These are phyloP conservation scores for fruit fly (Drosophila melanogaster) DNA, from an alignment of 1,140 invertebrate species.

Conservation along the genomic window Release_6_plus_ISO1_MT NT_037436.4:1130001-1130500, in stretches of 20 bases:
- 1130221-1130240: conserved; percentile 61
- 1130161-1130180: conserved; percentile 66
- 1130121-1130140: conserved; percentile 43
- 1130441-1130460: conserved; percentile 40
- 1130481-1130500: too few species aligned
- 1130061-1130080: not conserved
- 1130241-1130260: conserved; percentile 65
- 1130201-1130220: not conserved
- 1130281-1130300: conserved; percentile 7
- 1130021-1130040: conserved; percentile 84
- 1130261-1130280: conserved; percentile 63
- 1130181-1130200: conserved; percentile 25
- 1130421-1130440: conserved; percentile 36
- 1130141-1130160: conserved; percentile 44
- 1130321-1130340: conserved; percentile 83
- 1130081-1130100: conserved; percentile 9
- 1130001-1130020: conserved; percentile 76
- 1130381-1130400: conserved; percentile 41
- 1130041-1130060: conserved; percentile 58
- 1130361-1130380: conserved; percentile 75
- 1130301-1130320: conserved; percentile 38
- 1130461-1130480: not conserved
- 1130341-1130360: conserved; percentile 85
- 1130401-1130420: conserved; percentile 46
- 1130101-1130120: not conserved